Conservation (phyloP, 2,797 vertebrate species). For the Pogonophryne albipinna region DNA sequence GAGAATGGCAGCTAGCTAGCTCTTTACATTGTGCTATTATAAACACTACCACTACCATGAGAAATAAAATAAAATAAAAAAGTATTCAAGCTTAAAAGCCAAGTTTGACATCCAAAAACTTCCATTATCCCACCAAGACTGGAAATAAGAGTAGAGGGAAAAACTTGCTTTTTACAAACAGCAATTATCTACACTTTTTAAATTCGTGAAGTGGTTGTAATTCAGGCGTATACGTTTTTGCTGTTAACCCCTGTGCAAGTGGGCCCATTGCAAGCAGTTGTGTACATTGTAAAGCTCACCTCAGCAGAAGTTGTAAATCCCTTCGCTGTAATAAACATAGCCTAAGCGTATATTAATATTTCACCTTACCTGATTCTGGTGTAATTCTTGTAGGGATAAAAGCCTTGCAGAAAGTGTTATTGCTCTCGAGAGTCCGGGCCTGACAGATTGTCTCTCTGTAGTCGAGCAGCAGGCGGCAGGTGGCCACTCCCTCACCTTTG, state of each 20-base stretch:
- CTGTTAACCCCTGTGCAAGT: not conserved
- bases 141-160: not conserved
- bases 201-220: not conserved
- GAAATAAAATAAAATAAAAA: not conserved
- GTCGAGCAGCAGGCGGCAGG: slow-evolving; percentile 43
- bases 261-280: slow-evolving; percentile 3
- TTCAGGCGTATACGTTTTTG: not conserved
- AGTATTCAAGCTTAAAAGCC: not conserved
- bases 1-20: slow-evolving; percentile 10
- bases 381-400: slow-evolving; percentile 1
- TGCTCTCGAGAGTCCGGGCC: slow-evolving; percentile 34
- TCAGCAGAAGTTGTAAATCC: not conserved
- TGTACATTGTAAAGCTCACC: not conserved
- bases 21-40: slow-evolving; percentile 7
- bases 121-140: not conserved
- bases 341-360: not conserved
- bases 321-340: not conserved
- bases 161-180: not conserved
- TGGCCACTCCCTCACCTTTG: slow-evolving; percentile 72
- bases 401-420: slow-evolving; percentile 24
- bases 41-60: not conserved
- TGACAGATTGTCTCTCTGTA: slow-evolving; percentile 19
- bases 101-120: not conserved
- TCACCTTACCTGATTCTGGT: slow-evolving; percentile 55
- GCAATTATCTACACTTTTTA: not conserved